Evolutionary conservation across 1,140 invertebrate species (phyloP).

Genomic region (Holotrichia oblita): DNA sequence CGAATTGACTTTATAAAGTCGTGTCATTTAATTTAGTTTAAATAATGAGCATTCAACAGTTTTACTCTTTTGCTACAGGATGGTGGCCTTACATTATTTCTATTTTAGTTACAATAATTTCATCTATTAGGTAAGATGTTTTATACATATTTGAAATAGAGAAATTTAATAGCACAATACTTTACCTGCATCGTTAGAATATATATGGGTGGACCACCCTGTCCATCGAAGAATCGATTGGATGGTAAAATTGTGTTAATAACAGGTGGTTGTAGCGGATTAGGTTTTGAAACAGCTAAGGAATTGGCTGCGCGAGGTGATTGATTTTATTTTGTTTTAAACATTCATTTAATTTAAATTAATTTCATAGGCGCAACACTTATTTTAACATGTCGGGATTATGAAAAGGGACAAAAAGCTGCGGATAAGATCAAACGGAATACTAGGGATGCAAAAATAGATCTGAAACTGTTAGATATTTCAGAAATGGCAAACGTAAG

Average conservation of each 20-base stretch:
- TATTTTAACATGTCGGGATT: constrained; percentile 59
- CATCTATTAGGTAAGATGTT: constrained; percentile 51
- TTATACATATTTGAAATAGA: constrained; percentile 10
- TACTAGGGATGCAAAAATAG: constrained; percentile 61
- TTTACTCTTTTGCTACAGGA: constrained; percentile 43
- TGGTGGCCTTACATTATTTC: constrained; percentile 49
- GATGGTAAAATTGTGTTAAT: constrained; percentile 68
- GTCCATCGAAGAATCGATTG: constrained; percentile 58
- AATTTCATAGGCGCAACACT: constrained; percentile 54
- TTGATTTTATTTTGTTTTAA: neutral
- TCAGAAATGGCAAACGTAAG: constrained; percentile 60
- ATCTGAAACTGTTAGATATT: constrained; percentile 62
- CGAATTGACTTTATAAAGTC: neutral
- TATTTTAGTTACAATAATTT: constrained; percentile 52
- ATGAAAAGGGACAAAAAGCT: constrained; percentile 67
- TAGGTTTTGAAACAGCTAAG: constrained; percentile 67
- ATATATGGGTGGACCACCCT: constrained; percentile 59
- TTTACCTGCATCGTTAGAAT: constrained; percentile 53
- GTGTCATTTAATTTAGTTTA: too few species aligned
- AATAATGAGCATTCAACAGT: constrained; percentile 43
- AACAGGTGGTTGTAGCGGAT: constrained; percentile 70
- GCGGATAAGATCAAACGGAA: constrained; percentile 58
- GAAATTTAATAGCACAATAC: neutral
- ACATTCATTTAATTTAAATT: constrained; percentile 35
- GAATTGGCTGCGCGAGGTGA: constrained; percentile 63